Evolutionary conservation across 2,888 invertebrate species (phyloP), one percentile per base, ranked within the genome.

Genomic region (Eurytoma californica): DNA sequence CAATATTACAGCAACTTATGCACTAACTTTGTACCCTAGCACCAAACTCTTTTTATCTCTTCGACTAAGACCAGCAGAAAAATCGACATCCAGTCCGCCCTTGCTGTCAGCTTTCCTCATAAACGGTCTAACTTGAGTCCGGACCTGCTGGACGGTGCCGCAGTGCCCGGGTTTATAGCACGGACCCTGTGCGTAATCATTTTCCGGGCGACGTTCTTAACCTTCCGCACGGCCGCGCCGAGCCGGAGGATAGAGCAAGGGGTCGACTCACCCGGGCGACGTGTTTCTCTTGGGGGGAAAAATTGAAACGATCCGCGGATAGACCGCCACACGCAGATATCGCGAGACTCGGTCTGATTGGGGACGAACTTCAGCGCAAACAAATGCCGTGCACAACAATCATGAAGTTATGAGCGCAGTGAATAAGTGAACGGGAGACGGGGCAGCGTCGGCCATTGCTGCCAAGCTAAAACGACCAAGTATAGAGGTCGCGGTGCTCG

Each of bases 361-460:
- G 86, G 86, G 87, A 86, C 89, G 84, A 88, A 89, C 89, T 90
- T 90, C 90, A 89, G 87, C 86, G 88, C 88, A 89, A 90, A 90
- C 90, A 89, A 90, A 89, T 87, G 88, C 86, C 86, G 85, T 83
- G 83, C 87, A 88, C 85, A 87, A 89, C 87, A 89, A 88, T 88
- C 88, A 86, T 90, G 89, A 89, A 90, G 90, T 89, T 90, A 87
- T 79, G 69, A 81, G 39, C 81, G 79, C 55, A 65, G 81, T 79
- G 78, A 78, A 81, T 75, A 78, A 78, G 72, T 80, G 80, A 80
- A 80, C 70, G 77, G 69, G 68, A 68, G 18, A n/a, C 18, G 18
- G 9, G n/a, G n/a, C n/a, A n/a, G 18, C 4, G 78, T 49, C 78
- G 57, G 68, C 78, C 68, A 78, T 69, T 72, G 61, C 68, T 53